Percentiles rank a stretch among this genome's conserved stretches.
Evolutionary conservation across 2,888 invertebrate species (phyloP).

Genomic region (Melanargia galathea): DNA sequence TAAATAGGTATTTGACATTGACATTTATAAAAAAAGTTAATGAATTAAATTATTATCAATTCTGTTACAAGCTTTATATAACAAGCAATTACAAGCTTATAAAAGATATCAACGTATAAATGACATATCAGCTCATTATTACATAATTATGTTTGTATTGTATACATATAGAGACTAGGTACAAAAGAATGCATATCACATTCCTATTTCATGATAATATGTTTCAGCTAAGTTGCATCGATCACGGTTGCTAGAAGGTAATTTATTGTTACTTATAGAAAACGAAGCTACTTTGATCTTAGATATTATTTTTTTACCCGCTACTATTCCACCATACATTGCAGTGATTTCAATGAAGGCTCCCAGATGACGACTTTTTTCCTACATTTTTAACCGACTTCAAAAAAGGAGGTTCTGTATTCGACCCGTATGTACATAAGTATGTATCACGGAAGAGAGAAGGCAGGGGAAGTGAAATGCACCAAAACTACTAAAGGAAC

Average conservation of each 20-base stretch:
- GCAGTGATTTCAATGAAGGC: too few species aligned
- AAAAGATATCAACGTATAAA: neutral
- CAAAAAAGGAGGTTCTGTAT: too few species aligned
- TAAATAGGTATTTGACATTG: constrained; percentile 12
- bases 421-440: too few species aligned
- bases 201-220: neutral
- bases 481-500: too few species aligned
- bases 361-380: too few species aligned
- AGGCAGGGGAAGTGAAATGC: too few species aligned
- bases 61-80: neutral
- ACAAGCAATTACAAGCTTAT: too few species aligned
- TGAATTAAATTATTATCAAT: neutral
- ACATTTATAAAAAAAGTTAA: neutral
- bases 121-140: too few species aligned
- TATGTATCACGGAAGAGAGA: too few species aligned
- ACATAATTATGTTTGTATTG: neutral
- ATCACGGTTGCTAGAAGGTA: constrained; percentile 7
- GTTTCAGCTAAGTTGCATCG: neutral
- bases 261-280: constrained; percentile 4
- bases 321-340: too few species aligned
- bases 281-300: neutral
- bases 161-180: neutral
- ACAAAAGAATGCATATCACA: neutral
- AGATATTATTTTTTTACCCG: too few species aligned
- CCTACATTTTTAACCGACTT: too few species aligned